Evolutionary conservation across 2,797 vertebrate genomes (phyloP).

Genomic region (Artibeus jamaicensis): DNA sequence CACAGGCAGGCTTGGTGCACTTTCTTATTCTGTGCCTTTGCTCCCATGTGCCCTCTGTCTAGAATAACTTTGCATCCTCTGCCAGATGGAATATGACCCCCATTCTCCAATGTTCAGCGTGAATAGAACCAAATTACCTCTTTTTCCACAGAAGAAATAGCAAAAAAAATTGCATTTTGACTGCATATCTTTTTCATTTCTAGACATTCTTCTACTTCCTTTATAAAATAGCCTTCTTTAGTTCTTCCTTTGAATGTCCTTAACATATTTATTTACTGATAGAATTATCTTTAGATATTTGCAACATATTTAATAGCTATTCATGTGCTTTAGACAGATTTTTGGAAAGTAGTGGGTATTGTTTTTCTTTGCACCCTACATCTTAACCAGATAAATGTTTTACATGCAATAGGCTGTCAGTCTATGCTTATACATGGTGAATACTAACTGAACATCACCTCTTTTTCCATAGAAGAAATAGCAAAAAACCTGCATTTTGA

Average conservation of each 20-base stretch:
- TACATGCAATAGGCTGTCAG: not conserved
- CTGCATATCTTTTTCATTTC: too few species aligned
- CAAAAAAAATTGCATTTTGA: too few species aligned
- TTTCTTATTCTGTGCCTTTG: conserved; percentile 1
- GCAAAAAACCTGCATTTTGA: not conserved
- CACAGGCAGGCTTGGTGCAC: not conserved
- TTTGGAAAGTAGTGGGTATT: not conserved
- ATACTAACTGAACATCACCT: not conserved
- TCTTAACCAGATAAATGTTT: not conserved
- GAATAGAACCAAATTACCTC: not conserved
- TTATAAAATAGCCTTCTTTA: not conserved
- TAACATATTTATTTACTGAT: not conserved
- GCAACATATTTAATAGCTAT: not conserved
- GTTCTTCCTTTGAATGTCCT: not conserved
- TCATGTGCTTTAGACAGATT: not conserved
- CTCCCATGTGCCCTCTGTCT: not conserved
- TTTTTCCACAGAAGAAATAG: too few species aligned
- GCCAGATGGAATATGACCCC: not conserved
- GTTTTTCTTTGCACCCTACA: not conserved
- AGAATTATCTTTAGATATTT: not conserved
- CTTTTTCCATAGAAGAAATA: not conserved
- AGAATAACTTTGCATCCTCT: not conserved
- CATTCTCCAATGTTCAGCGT: not conserved
- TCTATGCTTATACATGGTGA: not conserved
- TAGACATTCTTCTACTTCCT: too few species aligned